Percentiles rank a stretch among this genome's conserved stretches.
Conservation (phyloP, 2,888 invertebrate genomes). For the Pristionchus arcanus region DNA sequence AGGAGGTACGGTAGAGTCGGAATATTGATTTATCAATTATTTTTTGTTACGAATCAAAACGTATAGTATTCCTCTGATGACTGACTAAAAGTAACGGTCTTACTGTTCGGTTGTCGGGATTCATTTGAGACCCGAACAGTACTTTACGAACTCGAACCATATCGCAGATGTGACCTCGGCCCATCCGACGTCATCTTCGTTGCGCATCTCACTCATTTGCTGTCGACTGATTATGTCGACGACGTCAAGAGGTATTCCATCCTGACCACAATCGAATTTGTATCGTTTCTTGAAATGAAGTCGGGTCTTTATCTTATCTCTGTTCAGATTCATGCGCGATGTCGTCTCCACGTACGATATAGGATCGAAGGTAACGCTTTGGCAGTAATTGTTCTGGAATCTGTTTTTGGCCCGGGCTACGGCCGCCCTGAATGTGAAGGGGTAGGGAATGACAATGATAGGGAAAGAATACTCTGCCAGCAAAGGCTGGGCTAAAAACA, state of each 20-base stretch:
- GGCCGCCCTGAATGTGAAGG: no score
- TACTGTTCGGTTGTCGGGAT: no score
- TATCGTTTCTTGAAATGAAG: neutral
- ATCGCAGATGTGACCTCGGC: conserved; percentile 45
- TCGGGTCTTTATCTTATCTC: no score
- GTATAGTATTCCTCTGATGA: no score
- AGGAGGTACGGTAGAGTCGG: neutral
- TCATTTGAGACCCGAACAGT: no score
- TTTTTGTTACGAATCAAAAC: neutral
- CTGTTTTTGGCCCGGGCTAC: no score
- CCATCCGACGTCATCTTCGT: conserved; percentile 53
- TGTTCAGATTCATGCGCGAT: conserved; percentile 51
- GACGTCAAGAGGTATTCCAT: conserved; percentile 33
- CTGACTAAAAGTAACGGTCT: no score
- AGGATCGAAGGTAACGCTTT: neutral
- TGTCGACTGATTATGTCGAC: conserved; percentile 37
- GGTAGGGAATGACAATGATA: no score
- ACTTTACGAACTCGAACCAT: no score
- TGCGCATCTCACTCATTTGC: conserved; percentile 31
- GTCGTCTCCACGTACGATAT: conserved; percentile 26
- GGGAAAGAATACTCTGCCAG: no score
- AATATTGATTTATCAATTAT: neutral
- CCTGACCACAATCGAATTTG: neutral
- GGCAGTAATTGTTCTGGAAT: no score
- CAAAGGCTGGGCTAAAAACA: no score